A percentile compares a stretch with the other conserved stretches of the same genome.
These are phyloP conservation scores for Nothobranchius furzeri DNA, from an alignment of 2,113 vertebrate species.

Conservation along the genomic window DNA sequence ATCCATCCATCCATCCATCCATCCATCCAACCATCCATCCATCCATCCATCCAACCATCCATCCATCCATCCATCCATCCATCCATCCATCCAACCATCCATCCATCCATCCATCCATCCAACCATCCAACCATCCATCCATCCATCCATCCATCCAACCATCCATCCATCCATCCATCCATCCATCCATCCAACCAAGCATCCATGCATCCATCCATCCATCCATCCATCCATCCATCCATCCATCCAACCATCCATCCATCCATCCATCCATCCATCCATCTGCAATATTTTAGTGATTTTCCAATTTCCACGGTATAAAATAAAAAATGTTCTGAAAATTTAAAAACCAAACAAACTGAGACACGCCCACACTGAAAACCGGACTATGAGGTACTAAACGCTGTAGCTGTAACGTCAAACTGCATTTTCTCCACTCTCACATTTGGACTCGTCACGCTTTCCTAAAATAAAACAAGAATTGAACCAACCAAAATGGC, in stretches of 20 bases:
- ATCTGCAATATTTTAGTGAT: background rate
- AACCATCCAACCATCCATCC: background rate
- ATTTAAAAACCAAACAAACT: constrained; percentile 6
- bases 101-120: background rate
- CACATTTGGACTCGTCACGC: constrained; percentile 58
- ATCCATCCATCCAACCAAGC: background rate
- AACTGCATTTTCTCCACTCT: constrained; percentile 47
- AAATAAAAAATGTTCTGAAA: constrained; percentile 19
- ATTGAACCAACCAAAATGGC: constrained; percentile 47
- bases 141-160: no score
- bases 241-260: constrained; percentile 5
- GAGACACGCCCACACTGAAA: constrained; percentile 23
- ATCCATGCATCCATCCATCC: background rate
- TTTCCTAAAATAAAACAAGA: constrained; percentile 58
- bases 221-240: background rate
- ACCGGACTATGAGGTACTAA: constrained; percentile 45
- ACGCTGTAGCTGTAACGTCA: constrained; percentile 40
- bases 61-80: background rate
- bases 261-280: background rate
- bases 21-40: background rate
- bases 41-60: constrained; percentile 6
- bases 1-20: background rate
- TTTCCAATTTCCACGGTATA: background rate
- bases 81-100: constrained; percentile 1
- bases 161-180: constrained; percentile 5